A percentile compares a stretch with the other conserved stretches of the same genome.
These are phyloP conservation scores for Drosophila heteroneura DNA, from an alignment of 2,888 invertebrate genomes.

Conservation along the genomic window DNA sequence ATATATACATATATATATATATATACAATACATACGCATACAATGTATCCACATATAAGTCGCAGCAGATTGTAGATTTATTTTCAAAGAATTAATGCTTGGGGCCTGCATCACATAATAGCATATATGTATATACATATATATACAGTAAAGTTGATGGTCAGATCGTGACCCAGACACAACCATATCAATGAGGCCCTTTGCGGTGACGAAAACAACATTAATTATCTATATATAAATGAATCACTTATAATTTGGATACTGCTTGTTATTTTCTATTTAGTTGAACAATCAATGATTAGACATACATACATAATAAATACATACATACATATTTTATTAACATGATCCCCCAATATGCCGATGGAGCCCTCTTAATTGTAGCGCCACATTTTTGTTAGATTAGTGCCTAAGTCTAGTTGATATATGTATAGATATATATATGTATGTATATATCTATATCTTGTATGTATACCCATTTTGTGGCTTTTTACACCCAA, in stretches of 20 bases:
- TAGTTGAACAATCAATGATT: constrained; percentile 59
- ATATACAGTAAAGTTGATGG: constrained; percentile 2
- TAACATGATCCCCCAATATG: constrained; percentile 30
- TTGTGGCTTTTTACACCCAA: constrained; percentile 81
- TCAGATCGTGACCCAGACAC: constrained; percentile 22
- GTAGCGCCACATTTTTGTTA: constrained; percentile 73
- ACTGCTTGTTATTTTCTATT: constrained; percentile 78
- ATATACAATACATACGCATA: constrained; percentile 23
- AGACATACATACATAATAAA: constrained; percentile 36
- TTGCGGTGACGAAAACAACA: constrained; percentile 27
- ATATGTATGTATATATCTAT: constrained; percentile 16
- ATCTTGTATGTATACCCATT: constrained; percentile 45
- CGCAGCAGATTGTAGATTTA: constrained; percentile 44
- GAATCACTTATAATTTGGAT: constrained; percentile 50
- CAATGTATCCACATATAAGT: constrained; percentile 33
- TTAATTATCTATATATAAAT: constrained; percentile 36
- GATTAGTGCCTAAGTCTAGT: constrained; percentile 79
- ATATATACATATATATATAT: constrained; percentile 8
- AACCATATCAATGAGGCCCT: constrained; percentile 68
- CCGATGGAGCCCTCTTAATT: constrained; percentile 51
- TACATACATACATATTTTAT: constrained; percentile 33
- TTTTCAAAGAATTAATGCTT: constrained; percentile 36
- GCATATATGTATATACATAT: neutral
- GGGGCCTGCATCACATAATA: constrained; percentile 28
- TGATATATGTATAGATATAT: constrained; percentile 21